A percentile compares a stretch with the other conserved stretches of the same genome.
phyloP scores from a whole-genome alignment of 2,888 invertebrate species.

The Hydriomena furcata region DNA sequence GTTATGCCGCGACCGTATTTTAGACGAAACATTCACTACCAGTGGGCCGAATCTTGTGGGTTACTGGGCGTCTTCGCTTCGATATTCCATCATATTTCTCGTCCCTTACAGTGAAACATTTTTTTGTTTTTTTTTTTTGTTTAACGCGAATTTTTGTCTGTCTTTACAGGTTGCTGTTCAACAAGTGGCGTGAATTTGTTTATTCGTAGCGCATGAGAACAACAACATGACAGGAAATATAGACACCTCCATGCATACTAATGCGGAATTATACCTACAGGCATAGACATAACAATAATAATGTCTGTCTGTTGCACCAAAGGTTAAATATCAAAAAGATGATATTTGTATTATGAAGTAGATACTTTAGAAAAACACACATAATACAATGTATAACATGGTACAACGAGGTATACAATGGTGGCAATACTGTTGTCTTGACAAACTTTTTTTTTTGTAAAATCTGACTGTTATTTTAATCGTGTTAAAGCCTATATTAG shows the following conservation, averaged over 20 bases:
- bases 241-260: conserved; percentile 33
- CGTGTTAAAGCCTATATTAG: too few species aligned
- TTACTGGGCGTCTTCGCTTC: conserved; percentile 66
- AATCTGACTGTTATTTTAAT: too few species aligned
- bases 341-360: too few species aligned
- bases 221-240: conserved; percentile 36
- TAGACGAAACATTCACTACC: conserved; percentile 82
- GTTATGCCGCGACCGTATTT: conserved; percentile 82
- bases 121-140: background rate
- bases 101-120: conserved; percentile 4
- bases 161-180: conserved; percentile 5
- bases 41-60: conserved; percentile 80
- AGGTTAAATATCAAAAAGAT: background rate
- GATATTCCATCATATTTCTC: conserved; percentile 4
- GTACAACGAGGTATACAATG: too few species aligned
- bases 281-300: conserved; percentile 7
- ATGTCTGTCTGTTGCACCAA: conserved; percentile 16
- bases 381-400: too few species aligned
- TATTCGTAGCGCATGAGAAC: conserved; percentile 26
- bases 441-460: too few species aligned
- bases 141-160: background rate
- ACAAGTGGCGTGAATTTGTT: conserved; percentile 28
- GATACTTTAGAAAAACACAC: too few species aligned
- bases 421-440: too few species aligned
- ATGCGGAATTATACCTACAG: conserved; percentile 22